Evolutionary conservation across 2,888 invertebrate species (phyloP), one percentile per base, ranked within the genome.

Genomic region (Eudasyphora cyanicolor): DNA sequence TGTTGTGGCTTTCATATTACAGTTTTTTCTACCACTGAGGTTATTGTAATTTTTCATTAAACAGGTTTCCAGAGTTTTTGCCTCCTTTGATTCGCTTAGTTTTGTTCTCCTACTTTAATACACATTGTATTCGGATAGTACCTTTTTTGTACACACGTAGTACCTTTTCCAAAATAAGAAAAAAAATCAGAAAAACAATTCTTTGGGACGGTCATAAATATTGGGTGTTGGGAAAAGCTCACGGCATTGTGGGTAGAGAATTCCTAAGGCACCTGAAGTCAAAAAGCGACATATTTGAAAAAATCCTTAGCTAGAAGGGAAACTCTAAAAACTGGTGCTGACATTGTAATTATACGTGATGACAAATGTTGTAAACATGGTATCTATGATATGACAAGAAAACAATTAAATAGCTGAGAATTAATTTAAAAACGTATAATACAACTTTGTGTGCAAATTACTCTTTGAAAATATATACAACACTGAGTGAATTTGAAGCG

Each of bases 61-160:
- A 83, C 79, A 69, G 79, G 79, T 79, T 83, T 62, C 69, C 76
- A 79, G 73, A 35, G 42, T 45, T 70, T 81, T 81, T 51, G n/a
- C n/a, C n/a, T n/a, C n/a, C n/a, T 32, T 62, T 60, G 24, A 74
- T 73, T 79, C 62, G 42, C 54, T 70, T 69, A 49, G 24, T 38
- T 27, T 10, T 35, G 14, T 71, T 71, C 21, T 57, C 27, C 81
- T 69, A 67, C 32, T 62, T 76, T 57, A 49, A 73, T 74, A 76
- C 60, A 76, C 35, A 67, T 79, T 83, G 62, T 74, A 54, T 54
- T 38, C 27, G 21, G 69, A 42, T 42, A 67, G 60, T 14, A 12
- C 12, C 0, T 1, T 29, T 29, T 29, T 21, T 54, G 35, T 79
- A 70, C 7, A 4, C 12, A 54, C 62, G 54, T 76, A 79, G 70